These are phyloP conservation scores for Hippocampus zosterae DNA, from an alignment of 2,113 vertebrate species.

Conservation along the genomic window DNA sequence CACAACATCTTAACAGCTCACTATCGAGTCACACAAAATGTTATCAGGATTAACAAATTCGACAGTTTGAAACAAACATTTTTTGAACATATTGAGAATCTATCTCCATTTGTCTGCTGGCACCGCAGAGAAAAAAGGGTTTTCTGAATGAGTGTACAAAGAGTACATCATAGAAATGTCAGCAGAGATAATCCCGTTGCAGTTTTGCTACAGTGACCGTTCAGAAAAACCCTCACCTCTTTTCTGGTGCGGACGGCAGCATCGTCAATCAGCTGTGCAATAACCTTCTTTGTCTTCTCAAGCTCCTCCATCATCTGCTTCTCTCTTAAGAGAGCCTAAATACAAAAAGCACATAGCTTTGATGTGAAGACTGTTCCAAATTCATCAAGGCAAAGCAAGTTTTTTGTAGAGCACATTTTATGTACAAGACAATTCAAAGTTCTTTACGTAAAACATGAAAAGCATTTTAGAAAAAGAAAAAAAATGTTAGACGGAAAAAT, in stretches of 20 bases:
- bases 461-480: too few species aligned
- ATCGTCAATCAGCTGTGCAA: conserved; percentile 81
- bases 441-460: too few species aligned
- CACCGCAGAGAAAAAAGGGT: conserved; percentile 15
- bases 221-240: conserved; percentile 65
- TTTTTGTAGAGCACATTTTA: too few species aligned
- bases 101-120: conserved; percentile 22
- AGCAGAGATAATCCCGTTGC: neutral
- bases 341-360: conserved; percentile 6
- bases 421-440: too few species aligned
- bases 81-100: too few species aligned
- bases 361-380: neutral
- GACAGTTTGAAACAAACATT: conserved; percentile 19
- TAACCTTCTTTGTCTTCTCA: conserved; percentile 79
- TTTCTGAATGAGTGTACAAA: neutral
- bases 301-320: conserved; percentile 85
- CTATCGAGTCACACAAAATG: conserved; percentile 1
- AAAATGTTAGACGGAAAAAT: too few species aligned
- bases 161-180: neutral
- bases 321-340: conserved; percentile 80
- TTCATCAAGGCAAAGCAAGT: neutral
- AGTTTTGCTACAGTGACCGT: neutral
- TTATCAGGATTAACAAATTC: conserved; percentile 48
- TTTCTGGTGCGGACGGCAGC: conserved; percentile 76
- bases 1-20: conserved; percentile 13